Conservation (phyloP, 2,797 vertebrate genomes). For the Lithobates pipiens region DNA sequence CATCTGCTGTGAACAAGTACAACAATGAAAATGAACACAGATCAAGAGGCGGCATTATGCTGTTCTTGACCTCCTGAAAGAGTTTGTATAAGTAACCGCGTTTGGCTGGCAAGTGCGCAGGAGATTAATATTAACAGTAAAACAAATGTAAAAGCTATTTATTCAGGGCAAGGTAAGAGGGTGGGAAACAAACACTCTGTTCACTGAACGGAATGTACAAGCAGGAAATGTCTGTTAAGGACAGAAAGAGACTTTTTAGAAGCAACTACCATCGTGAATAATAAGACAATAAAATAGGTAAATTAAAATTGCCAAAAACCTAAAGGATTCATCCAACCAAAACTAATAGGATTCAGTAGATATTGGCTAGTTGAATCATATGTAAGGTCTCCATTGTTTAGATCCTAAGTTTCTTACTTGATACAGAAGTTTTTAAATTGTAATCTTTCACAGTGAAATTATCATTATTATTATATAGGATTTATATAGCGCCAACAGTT, state of each 20-base stretch:
- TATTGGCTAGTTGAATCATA: too few species aligned
- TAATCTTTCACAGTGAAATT: too few species aligned
- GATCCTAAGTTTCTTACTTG: too few species aligned
- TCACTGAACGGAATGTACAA: not conserved
- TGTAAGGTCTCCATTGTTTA: too few species aligned
- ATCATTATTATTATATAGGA: too few species aligned
- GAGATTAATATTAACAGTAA: conserved; percentile 55
- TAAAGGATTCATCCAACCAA: too few species aligned
- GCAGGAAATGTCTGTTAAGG: not conserved
- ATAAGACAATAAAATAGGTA: not conserved
- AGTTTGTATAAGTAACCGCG: not conserved
- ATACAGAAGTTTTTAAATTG: too few species aligned
- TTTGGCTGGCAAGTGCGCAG: conserved; percentile 1
- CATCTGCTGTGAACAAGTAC: too few species aligned
- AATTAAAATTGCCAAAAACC: not conserved
- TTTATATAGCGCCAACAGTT: too few species aligned
- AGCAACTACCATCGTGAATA: not conserved
- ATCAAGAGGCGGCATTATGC: too few species aligned
- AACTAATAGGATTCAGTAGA: too few species aligned
- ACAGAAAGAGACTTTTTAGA: not conserved
- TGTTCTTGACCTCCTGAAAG: not conserved
- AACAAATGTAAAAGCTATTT: conserved; percentile 51
- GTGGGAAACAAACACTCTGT: conserved; percentile 14
- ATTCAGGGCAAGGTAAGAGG: conserved; percentile 35
- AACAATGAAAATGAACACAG: too few species aligned